Evolutionary conservation across 2,113 vertebrate genomes (phyloP).

Genomic region (Oreocharis arfaki): DNA sequence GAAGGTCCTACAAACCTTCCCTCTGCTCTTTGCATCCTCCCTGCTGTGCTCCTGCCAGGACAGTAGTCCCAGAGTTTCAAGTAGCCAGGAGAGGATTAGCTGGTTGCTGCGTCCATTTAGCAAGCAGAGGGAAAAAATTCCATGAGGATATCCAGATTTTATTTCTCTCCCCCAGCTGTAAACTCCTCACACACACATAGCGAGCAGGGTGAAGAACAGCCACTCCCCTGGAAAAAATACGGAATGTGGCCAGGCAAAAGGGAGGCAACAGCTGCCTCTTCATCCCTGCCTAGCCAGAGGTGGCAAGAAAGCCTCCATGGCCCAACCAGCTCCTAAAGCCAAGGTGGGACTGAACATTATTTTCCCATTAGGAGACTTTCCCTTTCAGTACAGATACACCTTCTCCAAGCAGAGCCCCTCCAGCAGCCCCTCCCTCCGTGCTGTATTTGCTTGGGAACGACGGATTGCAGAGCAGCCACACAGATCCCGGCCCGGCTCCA

Average conservation of each 20-base stretch:
- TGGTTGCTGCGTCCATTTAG: background rate
- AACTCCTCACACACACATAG: background rate
- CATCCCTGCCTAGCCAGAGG: background rate
- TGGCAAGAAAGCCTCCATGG: fast-evolving
- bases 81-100: background rate
- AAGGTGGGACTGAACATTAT: background rate
- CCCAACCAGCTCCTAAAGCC: background rate
- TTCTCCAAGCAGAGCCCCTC: background rate
- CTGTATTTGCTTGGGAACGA: fast-evolving
- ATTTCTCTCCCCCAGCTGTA: background rate
- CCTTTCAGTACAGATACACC: fast-evolving
- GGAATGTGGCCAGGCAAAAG: background rate
- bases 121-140: background rate
- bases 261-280: background rate
- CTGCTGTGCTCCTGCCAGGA: background rate
- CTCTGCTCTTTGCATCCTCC: background rate
- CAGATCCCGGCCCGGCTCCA: fast-evolving
- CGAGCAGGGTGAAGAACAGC: fast-evolving
- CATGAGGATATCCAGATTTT: background rate
- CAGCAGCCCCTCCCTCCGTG: background rate
- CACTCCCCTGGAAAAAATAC: background rate
- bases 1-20: background rate
- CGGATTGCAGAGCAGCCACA: fast-evolving
- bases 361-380: background rate
- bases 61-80: background rate